A percentile compares a stretch with the other conserved stretches of the same genome.
Evolutionary conservation across 2,113 vertebrate species (phyloP).

Genomic region (Syngnathoides biaculeatus): DNA sequence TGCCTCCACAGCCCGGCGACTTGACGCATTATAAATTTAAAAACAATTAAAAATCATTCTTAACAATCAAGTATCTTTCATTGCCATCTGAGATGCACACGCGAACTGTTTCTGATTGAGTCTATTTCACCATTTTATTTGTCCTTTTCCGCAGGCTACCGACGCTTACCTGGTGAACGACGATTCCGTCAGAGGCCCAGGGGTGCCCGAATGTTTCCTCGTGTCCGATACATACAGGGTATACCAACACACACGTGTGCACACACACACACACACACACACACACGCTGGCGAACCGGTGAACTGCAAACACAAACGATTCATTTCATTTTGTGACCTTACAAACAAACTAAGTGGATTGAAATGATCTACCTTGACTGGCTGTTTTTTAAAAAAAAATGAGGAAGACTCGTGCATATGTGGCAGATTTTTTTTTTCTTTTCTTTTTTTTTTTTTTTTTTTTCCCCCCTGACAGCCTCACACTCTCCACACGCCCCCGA

Average conservation of each 20-base stretch:
- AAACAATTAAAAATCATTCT: too few species aligned
- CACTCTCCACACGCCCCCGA: not conserved
- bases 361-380: conserved; percentile 19
- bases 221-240: conserved; percentile 79
- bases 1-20: not conserved
- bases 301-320: not conserved
- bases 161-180: conserved; percentile 79
- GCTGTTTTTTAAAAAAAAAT: not conserved
- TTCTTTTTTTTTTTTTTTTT: conserved; percentile 15
- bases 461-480: not conserved
- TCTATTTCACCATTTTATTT: not conserved
- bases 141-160: conserved; percentile 66
- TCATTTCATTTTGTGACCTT: conserved; percentile 31
- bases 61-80: not conserved
- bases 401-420: conserved; percentile 16
- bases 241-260: conserved; percentile 44
- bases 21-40: not conserved
- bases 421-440: too few species aligned
- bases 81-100: not conserved
- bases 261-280: conserved; percentile 14
- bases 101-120: not conserved
- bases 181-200: conserved; percentile 73
- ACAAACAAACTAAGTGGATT: conserved; percentile 22
- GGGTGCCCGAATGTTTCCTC: conserved; percentile 79
- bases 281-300: not conserved